Conservation (phyloP, 2,888 invertebrate genomes). For the Andrena hattorfiana region DNA sequence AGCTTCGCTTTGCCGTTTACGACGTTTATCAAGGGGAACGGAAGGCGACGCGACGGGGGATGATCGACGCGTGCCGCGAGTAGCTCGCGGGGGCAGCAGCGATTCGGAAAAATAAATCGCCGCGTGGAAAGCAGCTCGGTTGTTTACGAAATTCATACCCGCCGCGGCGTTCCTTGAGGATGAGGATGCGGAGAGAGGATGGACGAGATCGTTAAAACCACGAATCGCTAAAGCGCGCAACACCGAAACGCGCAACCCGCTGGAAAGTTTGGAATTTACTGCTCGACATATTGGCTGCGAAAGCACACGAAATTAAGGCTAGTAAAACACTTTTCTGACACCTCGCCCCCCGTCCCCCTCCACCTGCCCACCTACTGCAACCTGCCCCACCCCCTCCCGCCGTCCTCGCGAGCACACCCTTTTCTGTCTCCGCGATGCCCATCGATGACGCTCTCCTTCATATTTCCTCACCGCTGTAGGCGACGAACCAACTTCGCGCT, state of each 20-base stretch:
- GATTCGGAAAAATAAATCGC: slow-evolving; percentile 19
- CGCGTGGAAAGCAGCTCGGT: slow-evolving; percentile 51
- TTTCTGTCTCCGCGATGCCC: slow-evolving; percentile 38
- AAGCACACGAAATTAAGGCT: slow-evolving; percentile 84
- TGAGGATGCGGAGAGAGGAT: slow-evolving; percentile 33
- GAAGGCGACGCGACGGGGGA: not conserved
- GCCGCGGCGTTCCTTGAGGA: slow-evolving; percentile 67
- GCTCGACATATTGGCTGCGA: slow-evolving; percentile 84
- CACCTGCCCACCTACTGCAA: slow-evolving; percentile 3
- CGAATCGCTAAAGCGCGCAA: slow-evolving; percentile 74
- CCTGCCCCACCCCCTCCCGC: not conserved
- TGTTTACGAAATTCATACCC: slow-evolving; percentile 80
- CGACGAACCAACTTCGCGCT: not conserved
- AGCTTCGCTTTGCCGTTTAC: not conserved
- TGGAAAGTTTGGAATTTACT: slow-evolving; percentile 83
- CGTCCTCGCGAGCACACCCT: slow-evolving; percentile 1
- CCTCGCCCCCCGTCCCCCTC: slow-evolving; percentile 50
- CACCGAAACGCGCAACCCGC: slow-evolving; percentile 74
- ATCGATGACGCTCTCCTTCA: not conserved
- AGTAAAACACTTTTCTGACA: slow-evolving; percentile 83
- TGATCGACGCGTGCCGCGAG: slow-evolving; percentile 1
- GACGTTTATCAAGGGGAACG: not conserved
- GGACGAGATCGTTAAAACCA: slow-evolving; percentile 71
- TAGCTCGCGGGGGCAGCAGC: not conserved
- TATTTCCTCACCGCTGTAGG: not conserved